Evolutionary conservation across 2,888 invertebrate species (phyloP), one percentile per base, ranked within the genome.

Genomic region (Drosophila putrida): DNA sequence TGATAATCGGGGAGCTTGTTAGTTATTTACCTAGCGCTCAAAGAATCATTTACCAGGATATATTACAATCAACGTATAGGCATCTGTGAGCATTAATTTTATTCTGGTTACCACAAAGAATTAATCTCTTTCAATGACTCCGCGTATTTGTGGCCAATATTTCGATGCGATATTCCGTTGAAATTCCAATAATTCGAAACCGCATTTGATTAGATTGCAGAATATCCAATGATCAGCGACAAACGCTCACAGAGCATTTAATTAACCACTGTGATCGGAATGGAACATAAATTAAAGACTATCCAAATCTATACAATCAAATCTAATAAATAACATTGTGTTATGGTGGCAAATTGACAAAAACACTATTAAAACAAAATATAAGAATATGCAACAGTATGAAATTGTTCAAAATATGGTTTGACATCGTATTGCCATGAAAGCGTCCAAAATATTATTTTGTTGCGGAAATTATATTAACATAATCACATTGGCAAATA

Each of bases 391-490:
- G 41, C 36, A 28, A 28, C 46, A 53, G 15, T 1, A 28, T 51
- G 11, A 46, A 53, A 63, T 55, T 35, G 36, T 41, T n/a, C 20
- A 20, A 47, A 72, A 27, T 60, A 6, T n/a, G 25, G 39, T 60
- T 53, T 47, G 43, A 20, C 51, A 49, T 20, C 39, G 15, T 15
- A 20, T 25, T 4, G 8, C 35, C 38, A 27, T 59, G 28, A 31
- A 60, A 51, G 53, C 66, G 64, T 44, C 47, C 13, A 69, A 71
- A 79, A 75, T 77, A 75, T 60, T 71, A 79, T 84, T 71, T 65
- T 70, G 72, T 53, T 60, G 67, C 79, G 78, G 70, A 87, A 82
- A 82, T 87, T 74, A 80, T 82, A 79, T 71, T 58, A 69, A 69
- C 72, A 87, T 81, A 84, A 79, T 83, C 71, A 75, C 50, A 58